Evolutionary conservation across 2,797 vertebrate genomes (phyloP), one percentile per base, ranked within the genome.

Genomic region (Setipinna tenuifilis): DNA sequence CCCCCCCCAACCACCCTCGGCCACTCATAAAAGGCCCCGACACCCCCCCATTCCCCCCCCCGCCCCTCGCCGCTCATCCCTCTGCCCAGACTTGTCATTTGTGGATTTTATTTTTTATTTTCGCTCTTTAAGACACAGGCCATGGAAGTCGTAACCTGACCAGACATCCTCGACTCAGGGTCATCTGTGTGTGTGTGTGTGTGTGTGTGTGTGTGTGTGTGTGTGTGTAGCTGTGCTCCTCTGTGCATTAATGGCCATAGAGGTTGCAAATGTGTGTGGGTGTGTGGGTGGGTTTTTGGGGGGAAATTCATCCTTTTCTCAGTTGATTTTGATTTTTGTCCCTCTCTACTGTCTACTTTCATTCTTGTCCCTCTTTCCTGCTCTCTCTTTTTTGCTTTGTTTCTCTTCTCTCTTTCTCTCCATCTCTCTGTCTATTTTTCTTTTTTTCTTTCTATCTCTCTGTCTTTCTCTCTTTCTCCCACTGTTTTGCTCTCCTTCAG

Each of bases 1-100:
- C 21, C 91, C 57, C n/a, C n/a, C n/a, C 46, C 46, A 10, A 48
- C 3, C 46, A 48, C 46, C 3, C 46, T 4, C 46, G 10, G 4
- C 3, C 46, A 48, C 46, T 4, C 46, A 10, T 48, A 48, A 3
- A 48, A n/a, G 93, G 94, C 93, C 92, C 91, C 89, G 46, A 10
- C 3, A 3, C 4, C 46, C 10, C 46, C 46, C 10, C 46, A 48
- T n/a, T n/a, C 93, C 92, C 91, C 89, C 50, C 61, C 83, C 88
- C 31, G 86, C 89, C 90, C 65, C 83, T 78, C 91, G 92, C 93
- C 88, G 92, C 94, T 95, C 94, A 95, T 96, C 94, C 95, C 95
- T 95, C 95, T 89, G 83, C 21, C 91, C 57, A 82, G 94, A 94
- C 95, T 95, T 93, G 93, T 95, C 94, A 93, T 94, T 88, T 89